Conservation (phyloP, 2,888 invertebrate genomes). For the Eupithecia subfuscata region DNA sequence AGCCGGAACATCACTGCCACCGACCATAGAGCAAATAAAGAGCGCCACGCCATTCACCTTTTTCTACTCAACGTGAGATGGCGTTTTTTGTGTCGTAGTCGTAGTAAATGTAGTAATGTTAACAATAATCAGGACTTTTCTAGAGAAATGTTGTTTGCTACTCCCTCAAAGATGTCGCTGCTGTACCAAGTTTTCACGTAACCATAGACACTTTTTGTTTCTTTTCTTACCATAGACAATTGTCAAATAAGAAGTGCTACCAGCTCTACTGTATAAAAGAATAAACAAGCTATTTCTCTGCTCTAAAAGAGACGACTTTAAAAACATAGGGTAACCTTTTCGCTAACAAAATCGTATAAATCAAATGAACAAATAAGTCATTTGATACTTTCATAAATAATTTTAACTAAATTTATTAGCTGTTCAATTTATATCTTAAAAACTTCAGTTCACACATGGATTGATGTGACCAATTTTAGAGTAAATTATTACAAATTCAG, state of each 20-base stretch:
- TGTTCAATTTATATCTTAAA: neutral
- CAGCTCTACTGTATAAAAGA: neutral
- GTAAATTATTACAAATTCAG: neutral
- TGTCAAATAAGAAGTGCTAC: conserved; percentile 10
- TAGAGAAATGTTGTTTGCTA: neutral
- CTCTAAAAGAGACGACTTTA: neutral
- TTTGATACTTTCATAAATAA: neutral
- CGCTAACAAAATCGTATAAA: neutral
- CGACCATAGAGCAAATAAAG: too few relatives aligned
- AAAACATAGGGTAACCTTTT: neutral
- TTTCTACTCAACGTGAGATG: neutral
- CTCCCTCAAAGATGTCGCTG: neutral
- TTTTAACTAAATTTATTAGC: neutral
- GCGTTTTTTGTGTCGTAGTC: neutral
- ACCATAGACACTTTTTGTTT: conserved; percentile 11
- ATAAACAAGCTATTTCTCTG: neutral
- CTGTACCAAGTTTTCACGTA: neutral
- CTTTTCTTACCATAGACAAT: neutral
- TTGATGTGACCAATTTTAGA: neutral
- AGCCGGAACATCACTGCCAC: too few relatives aligned
- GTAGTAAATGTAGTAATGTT: neutral
- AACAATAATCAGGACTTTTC: neutral
- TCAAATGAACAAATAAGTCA: neutral
- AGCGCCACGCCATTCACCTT: too few relatives aligned
- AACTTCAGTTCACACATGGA: neutral